Percentiles rank a stretch among this genome's conserved stretches.
Evolutionary conservation across 2,888 invertebrate genomes (phyloP).

Genomic region (Laspeyria flexula): DNA sequence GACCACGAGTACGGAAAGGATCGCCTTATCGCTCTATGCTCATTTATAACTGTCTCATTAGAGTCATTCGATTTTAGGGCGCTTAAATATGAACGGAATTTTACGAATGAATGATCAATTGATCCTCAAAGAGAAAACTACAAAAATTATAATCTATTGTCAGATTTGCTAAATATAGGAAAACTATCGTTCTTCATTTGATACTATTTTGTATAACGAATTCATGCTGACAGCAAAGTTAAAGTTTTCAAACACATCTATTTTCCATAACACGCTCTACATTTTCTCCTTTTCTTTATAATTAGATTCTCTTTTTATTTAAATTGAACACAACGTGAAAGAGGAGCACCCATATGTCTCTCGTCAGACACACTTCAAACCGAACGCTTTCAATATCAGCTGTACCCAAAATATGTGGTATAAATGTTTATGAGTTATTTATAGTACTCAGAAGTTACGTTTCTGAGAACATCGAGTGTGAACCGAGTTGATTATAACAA

Average conservation of each 20-base stretch:
- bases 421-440: constrained; percentile 41
- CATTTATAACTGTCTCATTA: constrained; percentile 3
- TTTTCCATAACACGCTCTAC: not conserved
- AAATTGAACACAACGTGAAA: constrained; percentile 24
- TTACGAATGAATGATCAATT: no score
- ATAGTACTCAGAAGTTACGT: constrained; percentile 33
- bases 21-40: constrained; percentile 17
- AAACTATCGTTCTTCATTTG: no score
- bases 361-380: constrained; percentile 36
- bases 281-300: not conserved
- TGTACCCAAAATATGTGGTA: constrained; percentile 44
- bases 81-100: no score
- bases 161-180: not conserved
- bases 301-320: constrained; percentile 17
- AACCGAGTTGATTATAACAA: constrained; percentile 18
- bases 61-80: no score
- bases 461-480: constrained; percentile 44
- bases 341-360: constrained; percentile 35
- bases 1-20: constrained; percentile 38
- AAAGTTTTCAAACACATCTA: not conserved
- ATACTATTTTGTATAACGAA: no score
- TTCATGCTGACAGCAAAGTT: no score
- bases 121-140: no score
- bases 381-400: constrained; percentile 47
- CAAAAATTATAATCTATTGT: no score